These are phyloP conservation scores for Conistra vaccinii DNA, from an alignment of 2,888 invertebrate species.

Conservation along the genomic window DNA sequence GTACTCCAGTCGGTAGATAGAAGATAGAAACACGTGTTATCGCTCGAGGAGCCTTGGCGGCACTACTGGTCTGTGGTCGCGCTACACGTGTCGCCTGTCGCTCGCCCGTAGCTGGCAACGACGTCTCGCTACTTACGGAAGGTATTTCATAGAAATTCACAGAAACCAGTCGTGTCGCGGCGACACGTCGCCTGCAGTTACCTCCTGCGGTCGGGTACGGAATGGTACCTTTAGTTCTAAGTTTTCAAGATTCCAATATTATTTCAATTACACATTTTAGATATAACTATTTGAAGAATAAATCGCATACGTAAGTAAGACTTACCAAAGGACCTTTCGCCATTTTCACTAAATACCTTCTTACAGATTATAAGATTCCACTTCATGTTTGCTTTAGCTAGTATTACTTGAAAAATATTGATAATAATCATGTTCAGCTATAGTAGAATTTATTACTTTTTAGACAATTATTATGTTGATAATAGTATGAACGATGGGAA, in stretches of 20 bases:
- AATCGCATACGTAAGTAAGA: constrained; percentile 4
- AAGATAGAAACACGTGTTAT: no score
- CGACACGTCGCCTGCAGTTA: no score
- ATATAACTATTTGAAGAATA: constrained; percentile 10
- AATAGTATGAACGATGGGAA: constrained; percentile 21
- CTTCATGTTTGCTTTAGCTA: neutral
- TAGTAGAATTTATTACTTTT: constrained; percentile 24
- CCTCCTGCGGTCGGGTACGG: no score
- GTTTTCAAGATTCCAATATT: constrained; percentile 10
- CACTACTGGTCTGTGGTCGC: no score
- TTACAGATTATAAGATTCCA: neutral
- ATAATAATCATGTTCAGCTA: constrained; percentile 42
- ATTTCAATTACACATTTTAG: constrained; percentile 1
- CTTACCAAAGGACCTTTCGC: constrained; percentile 10
- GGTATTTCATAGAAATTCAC: no score
- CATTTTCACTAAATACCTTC: neutral
- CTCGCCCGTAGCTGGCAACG: no score
- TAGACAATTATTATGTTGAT: constrained; percentile 17
- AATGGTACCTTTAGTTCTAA: no score
- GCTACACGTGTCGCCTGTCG: no score
- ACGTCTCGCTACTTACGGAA: no score
- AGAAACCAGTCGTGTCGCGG: no score
- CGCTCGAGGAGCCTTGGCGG: no score
- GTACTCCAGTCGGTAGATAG: no score
- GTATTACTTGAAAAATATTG: constrained; percentile 16